Evolutionary conservation across 2,113 vertebrate genomes (phyloP).

Genomic region (Fulmarus glacialis): DNA sequence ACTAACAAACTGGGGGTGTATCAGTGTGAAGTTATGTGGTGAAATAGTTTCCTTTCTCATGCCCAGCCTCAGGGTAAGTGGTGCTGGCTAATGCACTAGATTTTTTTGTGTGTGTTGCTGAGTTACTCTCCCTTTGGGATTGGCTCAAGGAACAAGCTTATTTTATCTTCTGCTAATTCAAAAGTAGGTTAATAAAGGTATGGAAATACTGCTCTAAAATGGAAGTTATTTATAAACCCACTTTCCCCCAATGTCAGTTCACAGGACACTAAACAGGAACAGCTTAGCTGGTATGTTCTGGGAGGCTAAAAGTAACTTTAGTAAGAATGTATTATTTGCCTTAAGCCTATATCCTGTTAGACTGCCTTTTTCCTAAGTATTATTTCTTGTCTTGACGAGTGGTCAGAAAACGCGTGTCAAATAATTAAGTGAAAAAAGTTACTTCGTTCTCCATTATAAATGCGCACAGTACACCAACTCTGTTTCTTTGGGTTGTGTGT

Average conservation of each 20-base stretch:
- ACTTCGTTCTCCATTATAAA: background rate
- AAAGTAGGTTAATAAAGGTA: conserved; percentile 51
- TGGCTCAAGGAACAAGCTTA: background rate
- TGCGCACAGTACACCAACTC: accelerated
- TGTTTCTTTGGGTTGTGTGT: background rate
- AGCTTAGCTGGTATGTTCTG: background rate
- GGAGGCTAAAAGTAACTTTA: background rate
- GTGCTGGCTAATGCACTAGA: background rate
- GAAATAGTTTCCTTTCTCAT: background rate
- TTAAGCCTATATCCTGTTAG: background rate
- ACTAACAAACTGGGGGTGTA: background rate
- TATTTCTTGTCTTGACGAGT: background rate
- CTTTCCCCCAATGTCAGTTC: background rate
- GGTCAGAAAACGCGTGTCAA: background rate
- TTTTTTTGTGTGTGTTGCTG: background rate
- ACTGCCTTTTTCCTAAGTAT: background rate
- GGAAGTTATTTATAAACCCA: background rate
- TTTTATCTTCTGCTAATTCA: conserved; percentile 23
- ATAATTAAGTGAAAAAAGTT: background rate
- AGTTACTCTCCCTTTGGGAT: background rate
- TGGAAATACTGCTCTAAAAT: background rate
- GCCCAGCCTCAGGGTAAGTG: background rate
- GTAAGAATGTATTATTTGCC: background rate
- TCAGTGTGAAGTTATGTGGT: background rate
- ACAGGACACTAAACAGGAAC: background rate